phyloP scores from a whole-genome alignment of 2,113 vertebrate species.

The Mastomys coucha region DNA sequence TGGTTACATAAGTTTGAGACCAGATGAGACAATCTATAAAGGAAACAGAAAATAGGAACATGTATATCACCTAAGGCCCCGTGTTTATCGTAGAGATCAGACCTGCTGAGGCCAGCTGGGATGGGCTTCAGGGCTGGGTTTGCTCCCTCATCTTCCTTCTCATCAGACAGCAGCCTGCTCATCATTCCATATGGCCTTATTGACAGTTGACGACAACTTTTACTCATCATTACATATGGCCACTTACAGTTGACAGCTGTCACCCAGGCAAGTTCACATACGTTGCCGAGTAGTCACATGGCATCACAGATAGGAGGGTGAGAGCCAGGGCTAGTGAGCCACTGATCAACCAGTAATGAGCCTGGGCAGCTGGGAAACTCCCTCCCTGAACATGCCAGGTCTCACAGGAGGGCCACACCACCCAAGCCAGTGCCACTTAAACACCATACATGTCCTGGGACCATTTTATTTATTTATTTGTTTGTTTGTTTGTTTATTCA shows the following conservation, averaged over 20 bases:
- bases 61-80: background rate
- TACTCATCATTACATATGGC: conserved; percentile 83
- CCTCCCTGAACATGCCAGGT: background rate
- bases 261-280: conserved; percentile 80
- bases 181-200: conserved; percentile 83
- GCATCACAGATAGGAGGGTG: conserved; percentile 47
- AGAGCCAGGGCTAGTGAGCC: conserved; percentile 67
- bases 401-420: background rate
- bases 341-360: conserved; percentile 19
- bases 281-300: conserved; percentile 71
- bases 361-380: conserved; percentile 34
- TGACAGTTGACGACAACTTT: conserved; percentile 83
- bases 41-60: accelerated
- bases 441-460: background rate
- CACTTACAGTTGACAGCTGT: conserved; percentile 84
- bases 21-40: background rate
- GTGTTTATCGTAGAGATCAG: background rate
- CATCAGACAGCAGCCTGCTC: conserved; percentile 75
- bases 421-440: background rate
- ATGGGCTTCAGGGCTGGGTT: background rate
- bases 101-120: background rate
- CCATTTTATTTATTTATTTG: background rate
- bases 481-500: background rate
- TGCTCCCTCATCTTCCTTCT: conserved; percentile 11
- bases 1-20: background rate